Percentiles rank a stretch among this genome's conserved stretches.
phyloP scores from a whole-genome alignment of 2,113 vertebrate species.

The Thymallus thymallus region DNA sequence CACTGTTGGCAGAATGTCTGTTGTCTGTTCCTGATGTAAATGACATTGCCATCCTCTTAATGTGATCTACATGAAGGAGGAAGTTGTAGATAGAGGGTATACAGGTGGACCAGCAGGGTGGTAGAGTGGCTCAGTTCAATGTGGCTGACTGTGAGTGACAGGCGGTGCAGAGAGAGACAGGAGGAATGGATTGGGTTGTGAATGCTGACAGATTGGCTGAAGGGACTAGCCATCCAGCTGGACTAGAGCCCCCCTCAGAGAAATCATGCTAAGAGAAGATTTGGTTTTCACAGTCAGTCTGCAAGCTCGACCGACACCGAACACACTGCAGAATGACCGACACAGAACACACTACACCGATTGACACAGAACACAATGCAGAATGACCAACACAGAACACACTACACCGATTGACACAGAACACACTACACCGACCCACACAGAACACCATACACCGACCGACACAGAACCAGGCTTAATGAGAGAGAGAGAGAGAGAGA shows the following conservation, averaged over 20 bases:
- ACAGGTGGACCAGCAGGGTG: not conserved
- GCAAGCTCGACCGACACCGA: not conserved
- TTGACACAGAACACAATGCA: not conserved
- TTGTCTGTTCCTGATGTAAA: not conserved
- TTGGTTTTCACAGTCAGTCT: constrained; percentile 2
- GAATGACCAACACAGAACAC: no score
- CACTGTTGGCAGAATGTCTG: not conserved
- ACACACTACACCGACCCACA: not conserved
- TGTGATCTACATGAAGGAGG: not conserved
- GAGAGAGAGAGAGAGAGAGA: not conserved
- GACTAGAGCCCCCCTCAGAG: not conserved
- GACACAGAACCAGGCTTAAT: not conserved
- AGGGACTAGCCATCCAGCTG: no score
- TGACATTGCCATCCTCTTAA: not conserved
- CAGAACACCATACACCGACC: no score
- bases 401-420: not conserved
- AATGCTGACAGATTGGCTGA: no score
- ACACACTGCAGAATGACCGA: not conserved
- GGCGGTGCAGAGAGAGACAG: no score
- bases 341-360: not conserved
- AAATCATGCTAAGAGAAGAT: constrained; percentile 17
- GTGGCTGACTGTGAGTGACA: not conserved
- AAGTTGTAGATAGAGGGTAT: not conserved
- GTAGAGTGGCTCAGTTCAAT: not conserved
- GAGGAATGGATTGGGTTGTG: not conserved